A percentile compares a stretch with the other conserved stretches of the same genome.
phyloP scores from a whole-genome alignment of 92 coral and sea anemone species.

The Zoanthus gigantus region DNA sequence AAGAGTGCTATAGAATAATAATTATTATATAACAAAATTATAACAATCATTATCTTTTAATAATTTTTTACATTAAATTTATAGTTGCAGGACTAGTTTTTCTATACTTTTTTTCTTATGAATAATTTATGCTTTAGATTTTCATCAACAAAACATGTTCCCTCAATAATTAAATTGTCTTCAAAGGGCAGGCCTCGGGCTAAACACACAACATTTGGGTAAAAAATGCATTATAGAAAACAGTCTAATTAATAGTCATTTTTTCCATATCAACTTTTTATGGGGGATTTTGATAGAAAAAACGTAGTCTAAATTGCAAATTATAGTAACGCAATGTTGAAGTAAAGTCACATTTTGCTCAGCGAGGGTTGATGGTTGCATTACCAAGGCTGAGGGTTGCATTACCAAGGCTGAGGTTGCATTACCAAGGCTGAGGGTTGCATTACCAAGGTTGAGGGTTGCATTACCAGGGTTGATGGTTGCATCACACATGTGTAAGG shows the following conservation, averaged over 20 bases:
- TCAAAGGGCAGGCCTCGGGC: background rate
- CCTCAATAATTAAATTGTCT: background rate
- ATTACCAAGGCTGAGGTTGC: too few species aligned
- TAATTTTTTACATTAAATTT: too few species aligned
- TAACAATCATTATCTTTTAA: too few species aligned
- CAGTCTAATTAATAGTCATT: background rate
- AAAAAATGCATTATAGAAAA: background rate
- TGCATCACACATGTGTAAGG: too few species aligned
- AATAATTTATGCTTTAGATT: background rate
- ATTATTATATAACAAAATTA: too few species aligned
- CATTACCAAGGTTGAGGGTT: too few species aligned
- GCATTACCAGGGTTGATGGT: too few species aligned
- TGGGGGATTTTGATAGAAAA: background rate
- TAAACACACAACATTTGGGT: background rate
- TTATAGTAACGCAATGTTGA: background rate
- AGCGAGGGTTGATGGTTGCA: too few species aligned
- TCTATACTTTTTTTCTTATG: background rate
- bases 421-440: too few species aligned
- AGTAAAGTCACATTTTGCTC: background rate
- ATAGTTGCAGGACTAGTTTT: background rate
- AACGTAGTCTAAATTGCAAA: background rate
- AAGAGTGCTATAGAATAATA: too few species aligned
- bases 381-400: too few species aligned
- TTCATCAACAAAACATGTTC: background rate
- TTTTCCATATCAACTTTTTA: background rate